Evolutionary conservation across 2,888 invertebrate species (phyloP), one percentile per base, ranked within the genome.

Genomic region (Dysmachus trigonus): DNA sequence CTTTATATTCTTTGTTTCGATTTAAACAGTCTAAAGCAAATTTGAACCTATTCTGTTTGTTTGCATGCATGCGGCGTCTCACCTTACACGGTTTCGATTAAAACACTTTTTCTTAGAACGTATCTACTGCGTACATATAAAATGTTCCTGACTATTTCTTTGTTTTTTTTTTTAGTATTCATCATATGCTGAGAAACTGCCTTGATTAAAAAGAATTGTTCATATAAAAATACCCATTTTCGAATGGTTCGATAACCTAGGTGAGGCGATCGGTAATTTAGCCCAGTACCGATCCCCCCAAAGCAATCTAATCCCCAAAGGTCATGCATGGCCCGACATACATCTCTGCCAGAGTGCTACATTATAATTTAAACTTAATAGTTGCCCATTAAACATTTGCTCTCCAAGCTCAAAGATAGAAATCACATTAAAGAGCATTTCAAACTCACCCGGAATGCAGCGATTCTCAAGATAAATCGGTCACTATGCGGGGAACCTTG

Each of bases 361-460:
- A 35, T 77, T 77, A 77, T 77, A 77, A 77, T 77, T 77, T 41
- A 77, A 47, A 77, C 47, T 47, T 77, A 77, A 77, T 77, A 35
- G 77, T 77, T 77, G 77, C 47, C 77, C 47, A 77, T 77, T 77
- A 77, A 77, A 47, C 77, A 77, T 47, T 47, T 27, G 22, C 47
- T 77, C 77, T 77, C 41, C 30, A 35, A 77, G 77, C 77, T 77
- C 47, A 77, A 47, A 77, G 77, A 77, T 77, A 77, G 30, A n/a
- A 77, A 47, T 77, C 77, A 77, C 77, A 77, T 77, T 77, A 77
- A 77, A 77, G 77, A 77, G 77, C 77, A 47, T 41, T 77, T 77
- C 41, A 51, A 77, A 35, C 77, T 77, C 47, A 47, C 47, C 77
- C 47, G 77, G 77, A 77, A 77, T 77, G 77, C 47, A 77, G 15